phyloP scores from a whole-genome alignment of 2,113 vertebrate species.

The Lagopus leucura region DNA sequence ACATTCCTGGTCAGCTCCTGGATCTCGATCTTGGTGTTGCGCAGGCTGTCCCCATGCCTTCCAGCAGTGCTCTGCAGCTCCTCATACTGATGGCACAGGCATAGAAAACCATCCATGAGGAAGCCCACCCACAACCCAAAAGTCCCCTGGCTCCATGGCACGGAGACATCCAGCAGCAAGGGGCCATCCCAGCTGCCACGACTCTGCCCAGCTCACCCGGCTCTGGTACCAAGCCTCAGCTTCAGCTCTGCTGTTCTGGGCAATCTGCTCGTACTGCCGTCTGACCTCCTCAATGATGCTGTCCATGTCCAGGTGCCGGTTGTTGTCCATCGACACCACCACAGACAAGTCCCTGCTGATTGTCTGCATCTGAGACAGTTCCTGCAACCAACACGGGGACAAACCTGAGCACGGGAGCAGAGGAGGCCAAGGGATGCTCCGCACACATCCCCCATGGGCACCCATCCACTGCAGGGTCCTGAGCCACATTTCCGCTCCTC shows the following conservation, averaged over 20 bases:
- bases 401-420: not conserved
- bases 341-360: conserved; percentile 87
- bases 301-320: conserved; percentile 83
- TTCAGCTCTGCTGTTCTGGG: conserved; percentile 84
- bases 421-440: not conserved
- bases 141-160: accelerated
- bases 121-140: accelerated
- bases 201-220: conserved; percentile 77
- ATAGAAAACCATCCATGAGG: not conserved
- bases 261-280: conserved; percentile 86
- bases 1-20: conserved; percentile 81
- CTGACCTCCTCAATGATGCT: conserved; percentile 87
- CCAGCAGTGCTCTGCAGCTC: conserved; percentile 72
- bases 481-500: accelerated
- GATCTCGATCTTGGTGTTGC: conserved; percentile 79
- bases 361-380: conserved; percentile 83
- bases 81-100: not conserved
- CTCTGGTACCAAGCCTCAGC: conserved; percentile 89
- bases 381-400: conserved; percentile 61
- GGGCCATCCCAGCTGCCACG: no score
- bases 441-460: accelerated
- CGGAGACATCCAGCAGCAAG: no score
- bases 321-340: conserved; percentile 93
- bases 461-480: accelerated
- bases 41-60: conserved; percentile 79